phyloP scores from a whole-genome alignment of 2,113 vertebrate genomes.

The Apaloderma vittatum region DNA sequence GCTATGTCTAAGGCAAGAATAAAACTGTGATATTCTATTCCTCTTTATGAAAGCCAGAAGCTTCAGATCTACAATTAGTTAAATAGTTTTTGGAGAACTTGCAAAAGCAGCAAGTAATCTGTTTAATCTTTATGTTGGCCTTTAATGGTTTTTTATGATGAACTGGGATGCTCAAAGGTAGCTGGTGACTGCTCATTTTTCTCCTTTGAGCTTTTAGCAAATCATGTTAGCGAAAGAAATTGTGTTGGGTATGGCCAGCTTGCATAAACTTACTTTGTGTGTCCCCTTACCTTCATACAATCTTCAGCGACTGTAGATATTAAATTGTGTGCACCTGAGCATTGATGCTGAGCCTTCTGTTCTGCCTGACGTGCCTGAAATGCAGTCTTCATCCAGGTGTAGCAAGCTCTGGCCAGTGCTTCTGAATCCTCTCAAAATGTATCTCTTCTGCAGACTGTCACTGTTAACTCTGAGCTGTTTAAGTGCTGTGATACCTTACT shows the following conservation, averaged over 20 bases:
- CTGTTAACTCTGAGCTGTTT: conserved; percentile 48
- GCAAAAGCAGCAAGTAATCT: neutral
- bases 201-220: neutral
- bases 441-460: conserved; percentile 35
- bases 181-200: neutral
- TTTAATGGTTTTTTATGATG: neutral
- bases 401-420: conserved; percentile 18
- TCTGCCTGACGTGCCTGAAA: conserved; percentile 20
- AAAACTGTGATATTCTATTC: neutral
- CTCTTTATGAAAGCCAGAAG: neutral
- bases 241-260: neutral
- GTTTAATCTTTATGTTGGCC: neutral
- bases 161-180: neutral
- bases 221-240: neutral
- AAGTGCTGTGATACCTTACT: conserved; percentile 34
- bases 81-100: neutral
- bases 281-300: neutral
- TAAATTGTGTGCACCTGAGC: neutral
- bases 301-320: neutral
- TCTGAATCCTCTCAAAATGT: conserved; percentile 36
- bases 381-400: neutral
- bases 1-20: neutral
- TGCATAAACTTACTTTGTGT: neutral
- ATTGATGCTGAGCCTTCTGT: conserved; percentile 23
- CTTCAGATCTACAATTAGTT: neutral